Conservation (phyloP, 2,888 invertebrate genomes). For the Dichetophora obliterata region DNA sequence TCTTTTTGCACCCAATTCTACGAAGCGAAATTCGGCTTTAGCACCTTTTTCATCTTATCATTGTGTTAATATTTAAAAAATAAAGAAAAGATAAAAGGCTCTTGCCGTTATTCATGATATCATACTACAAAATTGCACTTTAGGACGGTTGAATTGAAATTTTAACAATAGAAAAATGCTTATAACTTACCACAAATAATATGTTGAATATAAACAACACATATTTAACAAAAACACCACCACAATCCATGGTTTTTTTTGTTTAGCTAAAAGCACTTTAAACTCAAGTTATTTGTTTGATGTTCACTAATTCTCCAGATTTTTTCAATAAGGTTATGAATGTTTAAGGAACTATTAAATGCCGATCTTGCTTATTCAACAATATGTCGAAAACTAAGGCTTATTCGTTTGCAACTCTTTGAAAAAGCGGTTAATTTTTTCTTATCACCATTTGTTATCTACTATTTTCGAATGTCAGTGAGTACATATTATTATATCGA, state of each 20-base stretch:
- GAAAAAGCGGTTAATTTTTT: too few species aligned
- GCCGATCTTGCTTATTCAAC: background rate
- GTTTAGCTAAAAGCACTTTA: background rate
- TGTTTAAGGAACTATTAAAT: background rate
- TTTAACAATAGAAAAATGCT: too few species aligned
- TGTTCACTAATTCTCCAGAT: too few species aligned
- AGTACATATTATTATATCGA: too few species aligned
- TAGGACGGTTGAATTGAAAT: too few species aligned
- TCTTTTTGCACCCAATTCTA: too few species aligned
- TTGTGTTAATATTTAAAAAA: background rate
- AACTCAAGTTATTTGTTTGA: too few species aligned
- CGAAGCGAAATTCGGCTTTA: background rate
- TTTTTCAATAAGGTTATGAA: background rate
- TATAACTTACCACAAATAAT: conserved; percentile 79
- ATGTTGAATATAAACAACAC: conserved; percentile 85
- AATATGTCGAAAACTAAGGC: background rate
- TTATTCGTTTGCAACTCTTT: too few species aligned
- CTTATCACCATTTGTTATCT: too few species aligned
- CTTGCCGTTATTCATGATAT: background rate
- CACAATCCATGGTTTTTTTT: conserved; percentile 73
- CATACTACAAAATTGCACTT: background rate
- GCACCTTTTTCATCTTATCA: background rate
- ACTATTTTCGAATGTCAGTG: too few species aligned
- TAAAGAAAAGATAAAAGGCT: background rate
- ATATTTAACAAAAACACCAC: conserved; percentile 84